Conservation (phyloP, 30 jellyfish, hydroid and myxozoan species). For the Pelagia noctiluca region DNA sequence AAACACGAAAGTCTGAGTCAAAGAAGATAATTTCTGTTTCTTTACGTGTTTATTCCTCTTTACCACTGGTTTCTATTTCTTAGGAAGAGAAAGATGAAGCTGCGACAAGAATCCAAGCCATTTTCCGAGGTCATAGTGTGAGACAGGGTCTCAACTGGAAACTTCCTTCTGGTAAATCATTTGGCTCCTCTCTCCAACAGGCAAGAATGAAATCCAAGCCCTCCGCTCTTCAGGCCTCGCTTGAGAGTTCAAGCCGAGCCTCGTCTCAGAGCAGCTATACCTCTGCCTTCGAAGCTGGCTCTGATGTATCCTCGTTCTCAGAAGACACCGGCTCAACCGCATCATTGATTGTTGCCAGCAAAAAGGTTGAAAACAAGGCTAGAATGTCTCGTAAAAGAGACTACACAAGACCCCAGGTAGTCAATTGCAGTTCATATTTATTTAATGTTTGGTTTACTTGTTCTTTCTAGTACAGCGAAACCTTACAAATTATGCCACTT, state of each 20-base stretch:
- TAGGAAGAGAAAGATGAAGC: conserved; percentile 83
- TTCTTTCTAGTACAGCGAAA: too few relatives aligned
- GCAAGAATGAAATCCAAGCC: conserved; percentile 36
- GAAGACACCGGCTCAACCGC: conserved; percentile 57
- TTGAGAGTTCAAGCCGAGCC: conserved; percentile 7
- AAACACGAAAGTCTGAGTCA: too few relatives aligned
- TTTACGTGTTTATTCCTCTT: too few relatives aligned
- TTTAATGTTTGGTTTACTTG: too few relatives aligned
- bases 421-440: neutral
- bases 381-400: conserved; percentile 8
- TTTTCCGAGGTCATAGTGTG: conserved; percentile 82
- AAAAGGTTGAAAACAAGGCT: neutral
- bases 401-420: conserved; percentile 46
- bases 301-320: conserved; percentile 33
- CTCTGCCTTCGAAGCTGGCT: conserved; percentile 49
- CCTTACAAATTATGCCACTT: too few relatives aligned
- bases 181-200: conserved; percentile 64
- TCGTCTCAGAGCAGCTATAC: conserved; percentile 32
- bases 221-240: neutral
- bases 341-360: conserved; percentile 46
- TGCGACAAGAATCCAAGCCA: conserved; percentile 91
- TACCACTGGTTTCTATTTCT: too few relatives aligned
- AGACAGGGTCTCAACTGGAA: conserved; percentile 76
- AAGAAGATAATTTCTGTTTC: too few relatives aligned
- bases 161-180: conserved; percentile 81